Conservation (phyloP, 2,888 invertebrate species). For the Chloromyia formosa region DNA sequence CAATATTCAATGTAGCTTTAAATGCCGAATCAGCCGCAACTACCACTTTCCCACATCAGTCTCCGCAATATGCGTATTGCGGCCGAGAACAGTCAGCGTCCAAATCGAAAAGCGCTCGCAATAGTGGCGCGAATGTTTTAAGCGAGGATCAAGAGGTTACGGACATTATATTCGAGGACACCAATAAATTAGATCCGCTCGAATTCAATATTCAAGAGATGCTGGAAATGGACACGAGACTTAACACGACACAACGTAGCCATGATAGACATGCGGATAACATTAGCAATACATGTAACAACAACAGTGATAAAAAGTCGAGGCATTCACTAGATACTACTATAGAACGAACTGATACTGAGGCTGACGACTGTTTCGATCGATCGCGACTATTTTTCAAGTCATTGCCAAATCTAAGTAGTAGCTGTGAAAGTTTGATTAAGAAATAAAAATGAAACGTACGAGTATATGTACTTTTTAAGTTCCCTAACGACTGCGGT, state of each 20-base stretch:
- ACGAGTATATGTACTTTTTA: neutral
- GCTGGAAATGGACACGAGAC: conserved; percentile 65
- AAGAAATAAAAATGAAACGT: conserved; percentile 58
- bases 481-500: neutral
- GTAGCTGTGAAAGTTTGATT: conserved; percentile 72
- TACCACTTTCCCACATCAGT: neutral
- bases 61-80: neutral
- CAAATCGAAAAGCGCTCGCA: neutral
- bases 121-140: conserved; percentile 30
- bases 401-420: conserved; percentile 77
- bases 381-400: conserved; percentile 65
- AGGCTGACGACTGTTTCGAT: conserved; percentile 53
- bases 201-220: conserved; percentile 64
- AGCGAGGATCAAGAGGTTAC: conserved; percentile 53
- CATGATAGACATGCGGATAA: conserved; percentile 4
- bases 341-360: conserved; percentile 57
- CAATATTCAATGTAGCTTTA: conserved; percentile 53
- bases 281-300: conserved; percentile 16
- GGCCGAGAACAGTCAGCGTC: conserved; percentile 34
- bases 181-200: conserved; percentile 65
- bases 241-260: neutral
- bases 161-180: conserved; percentile 57
- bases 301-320: conserved; percentile 39
- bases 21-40: neutral
- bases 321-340: conserved; percentile 56